phyloP scores from a whole-genome alignment of 2,888 invertebrate species.

The Megamerina dolium region DNA sequence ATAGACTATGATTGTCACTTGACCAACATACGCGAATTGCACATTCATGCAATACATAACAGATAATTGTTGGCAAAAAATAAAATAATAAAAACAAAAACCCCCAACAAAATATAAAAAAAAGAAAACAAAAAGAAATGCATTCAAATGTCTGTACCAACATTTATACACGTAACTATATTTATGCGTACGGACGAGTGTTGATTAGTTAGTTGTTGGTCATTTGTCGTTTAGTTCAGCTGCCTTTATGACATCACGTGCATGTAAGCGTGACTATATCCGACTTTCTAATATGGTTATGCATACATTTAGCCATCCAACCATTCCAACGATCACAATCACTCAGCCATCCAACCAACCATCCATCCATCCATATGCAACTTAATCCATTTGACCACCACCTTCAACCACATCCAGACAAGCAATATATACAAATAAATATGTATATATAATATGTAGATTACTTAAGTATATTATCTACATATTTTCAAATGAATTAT shows the following conservation, averaged over 20 bases:
- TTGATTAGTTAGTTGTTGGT: background rate
- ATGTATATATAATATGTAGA: too few species aligned
- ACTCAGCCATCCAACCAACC: background rate
- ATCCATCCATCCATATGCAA: background rate
- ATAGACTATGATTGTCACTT: too few species aligned
- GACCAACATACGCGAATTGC: too few species aligned
- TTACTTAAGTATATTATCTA: too few species aligned
- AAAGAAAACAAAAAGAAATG: too few species aligned
- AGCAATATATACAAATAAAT: background rate
- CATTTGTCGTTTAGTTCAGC: background rate
- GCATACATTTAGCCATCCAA: conserved; percentile 2
- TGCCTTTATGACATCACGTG: conserved; percentile 24
- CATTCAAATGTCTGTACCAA: background rate
- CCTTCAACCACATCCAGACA: background rate
- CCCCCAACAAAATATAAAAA: too few species aligned
- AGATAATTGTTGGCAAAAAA: background rate
- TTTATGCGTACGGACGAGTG: background rate
- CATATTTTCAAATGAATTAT: too few species aligned
- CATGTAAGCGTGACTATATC: conserved; percentile 30
- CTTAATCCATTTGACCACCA: background rate
- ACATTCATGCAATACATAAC: too few species aligned
- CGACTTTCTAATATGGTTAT: conserved; percentile 21
- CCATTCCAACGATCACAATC: background rate
- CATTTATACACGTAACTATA: background rate
- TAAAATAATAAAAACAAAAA: background rate